Evolutionary conservation across 2,888 invertebrate genomes (phyloP).

Genomic region (Tethea ocularis): DNA sequence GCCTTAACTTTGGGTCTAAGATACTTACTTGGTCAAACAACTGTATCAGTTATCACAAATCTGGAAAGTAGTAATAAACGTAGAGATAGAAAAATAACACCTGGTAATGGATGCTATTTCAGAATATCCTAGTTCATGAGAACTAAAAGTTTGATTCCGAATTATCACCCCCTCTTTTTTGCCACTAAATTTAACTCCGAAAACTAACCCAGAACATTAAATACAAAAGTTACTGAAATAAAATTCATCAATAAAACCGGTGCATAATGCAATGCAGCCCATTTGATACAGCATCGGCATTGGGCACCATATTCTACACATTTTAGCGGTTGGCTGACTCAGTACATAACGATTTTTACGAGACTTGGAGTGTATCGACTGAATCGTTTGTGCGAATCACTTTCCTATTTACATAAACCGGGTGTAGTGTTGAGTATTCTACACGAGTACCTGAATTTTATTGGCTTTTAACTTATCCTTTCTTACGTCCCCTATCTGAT

Average conservation of each 20-base stretch:
- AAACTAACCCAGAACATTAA: neutral
- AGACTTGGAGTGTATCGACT: conserved; percentile 40
- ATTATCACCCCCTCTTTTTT: neutral
- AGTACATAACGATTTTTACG: conserved; percentile 39
- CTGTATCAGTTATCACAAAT: too few species aligned
- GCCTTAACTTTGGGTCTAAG: too few species aligned
- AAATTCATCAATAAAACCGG: neutral
- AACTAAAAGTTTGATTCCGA: too few species aligned
- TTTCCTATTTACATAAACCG: conserved; percentile 51
- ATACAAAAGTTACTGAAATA: neutral
- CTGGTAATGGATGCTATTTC: too few species aligned
- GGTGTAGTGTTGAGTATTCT: conserved; percentile 24
- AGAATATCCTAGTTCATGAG: too few species aligned
- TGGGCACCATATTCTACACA: conserved; percentile 13
- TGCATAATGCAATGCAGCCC: conserved; percentile 7
- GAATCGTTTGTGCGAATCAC: conserved; percentile 41
- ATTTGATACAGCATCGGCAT: conserved; percentile 13
- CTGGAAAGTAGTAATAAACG: neutral
- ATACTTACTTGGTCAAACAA: too few species aligned
- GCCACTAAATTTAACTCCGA: neutral
- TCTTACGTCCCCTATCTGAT: conserved; percentile 27
- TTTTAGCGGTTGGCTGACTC: conserved; percentile 28
- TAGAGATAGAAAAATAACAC: neutral
- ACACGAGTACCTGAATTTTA: conserved; percentile 41
- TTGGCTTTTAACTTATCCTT: conserved; percentile 40